phyloP scores from a whole-genome alignment of 2,797 vertebrate species.

The Hephaestus fuliginosus region DNA sequence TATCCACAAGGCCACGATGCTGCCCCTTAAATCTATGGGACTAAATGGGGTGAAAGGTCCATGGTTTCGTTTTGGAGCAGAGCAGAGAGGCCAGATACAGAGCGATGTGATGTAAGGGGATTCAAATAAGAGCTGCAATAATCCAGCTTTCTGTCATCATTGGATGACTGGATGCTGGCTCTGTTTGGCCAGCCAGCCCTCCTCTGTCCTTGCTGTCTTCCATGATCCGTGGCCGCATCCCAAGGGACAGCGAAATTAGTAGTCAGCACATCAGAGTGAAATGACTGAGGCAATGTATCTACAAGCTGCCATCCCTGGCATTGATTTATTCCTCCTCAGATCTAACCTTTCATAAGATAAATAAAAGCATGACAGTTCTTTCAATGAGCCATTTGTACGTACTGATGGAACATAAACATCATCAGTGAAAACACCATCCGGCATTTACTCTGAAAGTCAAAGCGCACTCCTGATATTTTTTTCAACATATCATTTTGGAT shows the following conservation, averaged over 20 bases:
- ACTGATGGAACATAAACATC: conserved; percentile 34
- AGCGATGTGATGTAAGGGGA: conserved; percentile 76
- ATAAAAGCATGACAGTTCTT: conserved; percentile 35
- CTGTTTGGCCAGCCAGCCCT: conserved; percentile 45
- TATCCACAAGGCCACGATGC: neutral
- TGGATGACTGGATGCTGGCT: conserved; percentile 62
- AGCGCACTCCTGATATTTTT: neutral
- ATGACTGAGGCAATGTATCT: conserved; percentile 50
- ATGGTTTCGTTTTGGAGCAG: conserved; percentile 35
- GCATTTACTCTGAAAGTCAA: conserved; percentile 13
- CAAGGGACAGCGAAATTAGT: conserved; percentile 56
- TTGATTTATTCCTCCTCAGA: conserved; percentile 57
- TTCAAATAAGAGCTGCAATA: conserved; percentile 71
- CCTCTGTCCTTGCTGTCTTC: conserved; percentile 51
- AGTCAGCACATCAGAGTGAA: conserved; percentile 50
- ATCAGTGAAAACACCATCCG: conserved; percentile 24
- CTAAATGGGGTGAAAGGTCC: conserved; percentile 20
- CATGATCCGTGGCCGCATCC: conserved; percentile 54
- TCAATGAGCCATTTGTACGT: conserved; percentile 36
- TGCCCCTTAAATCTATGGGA: neutral
- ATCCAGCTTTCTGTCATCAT: conserved; percentile 78
- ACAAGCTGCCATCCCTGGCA: conserved; percentile 52
- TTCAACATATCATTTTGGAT: too few species aligned
- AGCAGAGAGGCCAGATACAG: conserved; percentile 46
- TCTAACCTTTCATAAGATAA: conserved; percentile 54